Evolutionary conservation across 2,888 invertebrate species (phyloP).

Genomic region (Heteromurus nitidus): DNA sequence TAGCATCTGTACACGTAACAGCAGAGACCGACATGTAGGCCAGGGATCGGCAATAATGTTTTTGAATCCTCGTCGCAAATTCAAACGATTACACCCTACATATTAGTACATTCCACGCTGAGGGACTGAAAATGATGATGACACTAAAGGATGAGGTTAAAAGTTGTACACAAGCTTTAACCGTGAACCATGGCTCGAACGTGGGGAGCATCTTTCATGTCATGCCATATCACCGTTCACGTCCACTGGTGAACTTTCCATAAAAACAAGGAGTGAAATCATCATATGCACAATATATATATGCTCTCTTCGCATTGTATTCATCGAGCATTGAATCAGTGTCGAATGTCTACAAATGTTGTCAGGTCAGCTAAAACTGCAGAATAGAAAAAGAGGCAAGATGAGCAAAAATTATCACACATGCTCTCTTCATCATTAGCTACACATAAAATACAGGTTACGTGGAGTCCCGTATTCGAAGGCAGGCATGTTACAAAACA

Average conservation of each 20-base stretch:
- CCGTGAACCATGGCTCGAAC: neutral
- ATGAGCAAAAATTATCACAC: constrained; percentile 9
- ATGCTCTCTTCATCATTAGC: constrained; percentile 41
- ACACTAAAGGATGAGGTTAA: neutral
- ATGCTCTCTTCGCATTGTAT: neutral
- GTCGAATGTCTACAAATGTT: neutral
- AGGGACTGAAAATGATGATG: neutral
- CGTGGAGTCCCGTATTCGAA: neutral
- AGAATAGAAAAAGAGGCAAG: constrained; percentile 10
- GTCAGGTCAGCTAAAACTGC: constrained; percentile 21
- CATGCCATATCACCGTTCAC: neutral
- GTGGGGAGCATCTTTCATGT: neutral
- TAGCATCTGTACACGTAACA: constrained; percentile 35
- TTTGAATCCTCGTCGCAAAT: constrained; percentile 15
- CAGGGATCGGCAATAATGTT: constrained; percentile 56
- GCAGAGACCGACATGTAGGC: constrained; percentile 55
- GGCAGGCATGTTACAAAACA: neutral
- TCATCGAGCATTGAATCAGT: neutral
- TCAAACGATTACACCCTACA: neutral
- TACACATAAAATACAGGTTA: constrained; percentile 46
- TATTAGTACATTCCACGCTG: neutral
- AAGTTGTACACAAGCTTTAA: neutral
- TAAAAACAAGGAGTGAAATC: neutral
- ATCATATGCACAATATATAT: neutral
- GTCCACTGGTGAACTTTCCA: neutral